Conservation (phyloP, 2,113 vertebrate species). For the Chamaetylas fuelleborni region DNA sequence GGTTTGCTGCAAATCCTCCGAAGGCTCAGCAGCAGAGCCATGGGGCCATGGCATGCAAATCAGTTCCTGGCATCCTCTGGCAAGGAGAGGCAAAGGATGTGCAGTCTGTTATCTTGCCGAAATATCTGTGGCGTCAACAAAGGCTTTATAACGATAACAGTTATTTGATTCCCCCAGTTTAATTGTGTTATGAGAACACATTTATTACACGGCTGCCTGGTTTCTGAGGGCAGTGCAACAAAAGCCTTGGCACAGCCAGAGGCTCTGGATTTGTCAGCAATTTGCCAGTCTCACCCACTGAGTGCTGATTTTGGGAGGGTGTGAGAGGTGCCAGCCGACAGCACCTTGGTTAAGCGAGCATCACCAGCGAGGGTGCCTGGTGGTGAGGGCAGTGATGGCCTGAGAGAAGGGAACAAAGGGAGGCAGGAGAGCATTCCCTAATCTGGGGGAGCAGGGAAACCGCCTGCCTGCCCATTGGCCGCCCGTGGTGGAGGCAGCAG, state of each 20-base stretch:
- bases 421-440: constrained; percentile 67
- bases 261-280: not conserved
- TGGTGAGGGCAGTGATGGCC: accelerated
- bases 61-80: constrained; percentile 9
- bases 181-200: constrained; percentile 44
- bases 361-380: not conserved
- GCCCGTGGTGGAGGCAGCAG: constrained; percentile 78
- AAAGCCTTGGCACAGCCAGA: not conserved
- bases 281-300: not conserved
- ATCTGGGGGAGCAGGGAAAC: constrained; percentile 59
- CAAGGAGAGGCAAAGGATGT: not conserved
- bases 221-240: not conserved
- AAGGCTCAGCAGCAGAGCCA: constrained; percentile 46
- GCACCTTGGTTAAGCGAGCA: not conserved
- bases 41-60: not conserved
- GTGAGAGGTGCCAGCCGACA: not conserved
- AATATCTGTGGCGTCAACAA: constrained; percentile 28
- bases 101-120: constrained; percentile 25
- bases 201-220: constrained; percentile 6
- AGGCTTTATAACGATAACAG: constrained; percentile 27
- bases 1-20: not conserved
- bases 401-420: constrained; percentile 30
- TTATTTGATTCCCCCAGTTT: constrained; percentile 48
- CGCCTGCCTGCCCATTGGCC: constrained; percentile 69
- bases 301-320: not conserved